phyloP scores from a whole-genome alignment of 2,888 invertebrate genomes.

The Platycheirus albimanus region DNA sequence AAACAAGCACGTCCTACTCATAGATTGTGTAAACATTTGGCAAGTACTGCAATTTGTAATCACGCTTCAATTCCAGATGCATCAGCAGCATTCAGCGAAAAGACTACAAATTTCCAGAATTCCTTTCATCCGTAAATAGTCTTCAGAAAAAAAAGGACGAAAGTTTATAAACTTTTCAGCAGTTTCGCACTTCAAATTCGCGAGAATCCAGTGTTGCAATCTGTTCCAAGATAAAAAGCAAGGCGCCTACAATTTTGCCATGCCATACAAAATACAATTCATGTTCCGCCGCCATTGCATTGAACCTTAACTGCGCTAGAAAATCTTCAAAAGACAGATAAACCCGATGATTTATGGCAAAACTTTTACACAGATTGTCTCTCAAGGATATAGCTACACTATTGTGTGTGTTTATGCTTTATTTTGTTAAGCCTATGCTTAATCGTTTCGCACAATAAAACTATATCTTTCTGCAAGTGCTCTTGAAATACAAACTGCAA shows the following conservation, averaged over 20 bases:
- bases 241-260: not conserved
- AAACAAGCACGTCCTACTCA: slow-evolving; percentile 45
- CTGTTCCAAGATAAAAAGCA: slow-evolving; percentile 52
- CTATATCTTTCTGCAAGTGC: slow-evolving; percentile 18
- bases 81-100: slow-evolving; percentile 55
- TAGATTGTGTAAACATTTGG: slow-evolving; percentile 59
- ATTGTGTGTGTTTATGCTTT: slow-evolving; percentile 31
- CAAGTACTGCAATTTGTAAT: slow-evolving; percentile 63
- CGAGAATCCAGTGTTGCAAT: slow-evolving; percentile 63
- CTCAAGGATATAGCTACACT: slow-evolving; percentile 13
- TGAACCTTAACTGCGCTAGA: slow-evolving; percentile 56
- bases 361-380: slow-evolving; percentile 68
- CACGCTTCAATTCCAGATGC: slow-evolving; percentile 71
- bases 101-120: slow-evolving; percentile 60
- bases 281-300: slow-evolving; percentile 38
- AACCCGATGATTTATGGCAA: slow-evolving; percentile 68
- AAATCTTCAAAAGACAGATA: slow-evolving; percentile 61
- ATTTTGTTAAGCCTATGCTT: slow-evolving; percentile 48
- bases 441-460: slow-evolving; percentile 44
- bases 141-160: slow-evolving; percentile 34
- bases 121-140: slow-evolving; percentile 63
- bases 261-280: not conserved
- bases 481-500: slow-evolving; percentile 5
- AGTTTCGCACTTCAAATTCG: slow-evolving; percentile 63
- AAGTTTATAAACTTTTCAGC: slow-evolving; percentile 60